A percentile compares a stretch with the other conserved stretches of the same genome.
These are phyloP conservation scores for Alectura lathami DNA, from an alignment of 2,113 vertebrate genomes.

Conservation along the genomic window DNA sequence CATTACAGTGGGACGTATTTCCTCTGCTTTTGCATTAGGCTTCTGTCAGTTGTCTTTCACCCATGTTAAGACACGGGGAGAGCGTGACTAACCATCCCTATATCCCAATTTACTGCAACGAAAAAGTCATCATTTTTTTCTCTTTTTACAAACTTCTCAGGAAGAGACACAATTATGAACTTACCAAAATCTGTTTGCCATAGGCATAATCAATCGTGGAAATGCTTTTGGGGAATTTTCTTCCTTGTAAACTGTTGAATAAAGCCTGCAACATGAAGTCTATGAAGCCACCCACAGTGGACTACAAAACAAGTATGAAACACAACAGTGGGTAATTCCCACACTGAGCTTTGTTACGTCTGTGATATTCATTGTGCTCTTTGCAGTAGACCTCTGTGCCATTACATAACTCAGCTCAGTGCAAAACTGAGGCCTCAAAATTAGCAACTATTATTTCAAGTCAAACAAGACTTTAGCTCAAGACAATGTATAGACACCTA, in stretches of 20 bases:
- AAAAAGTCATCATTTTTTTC: neutral
- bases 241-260: neutral
- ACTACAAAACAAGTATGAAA: neutral
- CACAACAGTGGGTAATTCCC: neutral
- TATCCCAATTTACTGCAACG: neutral
- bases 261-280: neutral
- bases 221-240: neutral
- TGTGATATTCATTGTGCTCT: neutral
- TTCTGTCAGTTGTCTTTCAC: neutral
- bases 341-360: neutral
- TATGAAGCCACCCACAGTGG: neutral
- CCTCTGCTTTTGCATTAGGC: neutral
- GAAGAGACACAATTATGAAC: neutral
- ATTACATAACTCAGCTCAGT: neutral
- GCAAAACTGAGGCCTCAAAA: neutral
- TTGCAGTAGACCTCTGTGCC: neutral
- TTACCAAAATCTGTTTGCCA: neutral
- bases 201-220: neutral
- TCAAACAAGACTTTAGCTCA: neutral
- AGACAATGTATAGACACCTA: neutral
- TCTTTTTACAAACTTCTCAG: neutral
- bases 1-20: neutral
- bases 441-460: neutral
- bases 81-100: neutral
- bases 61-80: neutral